Conservation (phyloP, 1,140 invertebrate species). For the Drosophila auraria region DNA sequence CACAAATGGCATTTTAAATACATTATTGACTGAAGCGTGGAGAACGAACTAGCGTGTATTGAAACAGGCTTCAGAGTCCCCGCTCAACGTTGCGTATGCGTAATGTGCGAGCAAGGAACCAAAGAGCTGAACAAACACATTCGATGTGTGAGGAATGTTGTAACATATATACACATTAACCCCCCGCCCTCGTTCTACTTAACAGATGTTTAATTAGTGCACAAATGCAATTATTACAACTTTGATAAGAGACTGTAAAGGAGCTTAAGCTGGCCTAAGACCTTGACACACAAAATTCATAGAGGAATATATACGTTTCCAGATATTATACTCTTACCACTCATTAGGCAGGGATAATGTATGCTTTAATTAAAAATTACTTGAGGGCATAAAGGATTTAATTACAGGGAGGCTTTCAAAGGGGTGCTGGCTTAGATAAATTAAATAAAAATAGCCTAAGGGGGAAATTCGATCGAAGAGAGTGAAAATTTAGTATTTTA, state of each 20-base stretch:
- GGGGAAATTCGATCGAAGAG: neutral
- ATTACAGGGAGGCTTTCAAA: neutral
- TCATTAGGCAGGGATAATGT: neutral
- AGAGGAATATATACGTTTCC: neutral
- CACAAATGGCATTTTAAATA: slow-evolving; percentile 83
- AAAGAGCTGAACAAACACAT: slow-evolving; percentile 45
- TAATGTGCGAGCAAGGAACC: slow-evolving; percentile 40
- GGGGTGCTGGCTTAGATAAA: neutral
- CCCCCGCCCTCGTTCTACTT: slow-evolving; percentile 47
- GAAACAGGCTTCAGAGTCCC: slow-evolving; percentile 11
- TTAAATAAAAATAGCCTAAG: neutral
- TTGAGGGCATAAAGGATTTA: neutral
- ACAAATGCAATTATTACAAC: slow-evolving; percentile 53
- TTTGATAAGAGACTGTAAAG: slow-evolving; percentile 34
- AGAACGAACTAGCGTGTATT: slow-evolving; percentile 23
- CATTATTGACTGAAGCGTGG: slow-evolving; percentile 74
- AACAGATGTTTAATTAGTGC: slow-evolving; percentile 70
- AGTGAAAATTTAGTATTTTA: too few relatives aligned
- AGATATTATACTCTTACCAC: neutral
- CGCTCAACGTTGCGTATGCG: slow-evolving; percentile 67
- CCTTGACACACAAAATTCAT: slow-evolving; percentile 10
- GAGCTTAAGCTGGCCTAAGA: slow-evolving; percentile 7
- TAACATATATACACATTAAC: slow-evolving; percentile 24
- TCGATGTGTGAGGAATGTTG: neutral
- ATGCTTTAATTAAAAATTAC: slow-evolving; percentile 20